Evolutionary conservation across 2,113 vertebrate genomes (phyloP).

Genomic region (Notothenia coriiceps): DNA sequence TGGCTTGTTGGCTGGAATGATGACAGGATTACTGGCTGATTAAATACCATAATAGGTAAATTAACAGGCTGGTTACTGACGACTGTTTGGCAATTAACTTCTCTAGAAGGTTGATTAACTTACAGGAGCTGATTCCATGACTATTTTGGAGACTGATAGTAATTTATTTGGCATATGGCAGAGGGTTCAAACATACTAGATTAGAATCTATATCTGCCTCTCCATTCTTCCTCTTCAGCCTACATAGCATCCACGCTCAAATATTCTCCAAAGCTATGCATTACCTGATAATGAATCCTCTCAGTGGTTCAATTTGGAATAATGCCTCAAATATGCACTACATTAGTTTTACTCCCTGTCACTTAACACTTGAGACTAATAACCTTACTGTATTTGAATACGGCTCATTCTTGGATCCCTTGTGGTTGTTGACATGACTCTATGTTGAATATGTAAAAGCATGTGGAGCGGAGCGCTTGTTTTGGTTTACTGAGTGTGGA

Average conservation of each 20-base stretch:
- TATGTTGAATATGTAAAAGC: conserved; percentile 12
- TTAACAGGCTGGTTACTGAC: background rate
- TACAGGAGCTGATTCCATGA: conserved; percentile 24
- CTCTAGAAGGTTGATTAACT: background rate
- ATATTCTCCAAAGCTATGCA: background rate
- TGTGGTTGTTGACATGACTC: background rate
- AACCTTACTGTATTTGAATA: background rate
- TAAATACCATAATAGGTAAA: conserved; percentile 1
- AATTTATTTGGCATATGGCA: conserved; percentile 3
- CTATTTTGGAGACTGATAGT: conserved; percentile 1
- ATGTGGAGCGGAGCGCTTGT: conserved; percentile 27
- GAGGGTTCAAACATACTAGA: conserved; percentile 7
- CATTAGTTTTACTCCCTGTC: background rate
- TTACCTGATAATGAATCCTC: background rate
- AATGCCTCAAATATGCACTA: background rate
- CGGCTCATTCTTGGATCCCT: background rate
- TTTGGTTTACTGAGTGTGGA: conserved; percentile 60
- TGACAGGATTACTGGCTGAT: background rate
- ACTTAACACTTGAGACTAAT: background rate
- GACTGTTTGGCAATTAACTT: conserved; percentile 15
- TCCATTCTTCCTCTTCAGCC: background rate
- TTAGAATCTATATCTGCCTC: background rate
- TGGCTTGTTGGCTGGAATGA: conserved; percentile 13
- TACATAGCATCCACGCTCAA: conserved; percentile 3
- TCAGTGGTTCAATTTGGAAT: conserved; percentile 3